phyloP scores from a whole-genome alignment of 92 coral and sea anemone species.

The Muricea muricata region DNA sequence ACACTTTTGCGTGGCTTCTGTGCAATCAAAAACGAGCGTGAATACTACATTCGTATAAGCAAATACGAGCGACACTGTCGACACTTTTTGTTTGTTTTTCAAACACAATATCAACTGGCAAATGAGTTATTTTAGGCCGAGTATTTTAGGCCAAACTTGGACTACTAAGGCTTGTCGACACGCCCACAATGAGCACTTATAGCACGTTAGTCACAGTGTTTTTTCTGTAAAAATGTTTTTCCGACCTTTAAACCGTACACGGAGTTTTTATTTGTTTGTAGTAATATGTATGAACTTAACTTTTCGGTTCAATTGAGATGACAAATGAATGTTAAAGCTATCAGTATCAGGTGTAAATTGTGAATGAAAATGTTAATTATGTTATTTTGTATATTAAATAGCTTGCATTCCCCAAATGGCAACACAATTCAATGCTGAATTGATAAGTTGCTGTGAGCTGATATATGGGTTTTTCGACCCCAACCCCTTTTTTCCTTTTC shows the following conservation, averaged over 20 bases:
- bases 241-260: neutral
- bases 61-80: neutral
- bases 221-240: neutral
- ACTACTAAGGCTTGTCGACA: neutral
- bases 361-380: neutral
- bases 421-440: neutral
- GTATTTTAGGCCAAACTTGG: neutral
- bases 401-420: neutral
- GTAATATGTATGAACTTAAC: neutral
- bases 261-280: neutral
- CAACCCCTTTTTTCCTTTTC: no score
- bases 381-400: neutral
- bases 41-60: neutral
- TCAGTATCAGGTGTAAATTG: no score
- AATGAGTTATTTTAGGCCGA: neutral
- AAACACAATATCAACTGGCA: neutral
- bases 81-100: neutral
- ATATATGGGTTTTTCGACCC: no score
- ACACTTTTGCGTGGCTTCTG: neutral
- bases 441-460: no score
- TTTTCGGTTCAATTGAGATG: neutral
- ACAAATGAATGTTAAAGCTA: no score
- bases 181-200: constrained; percentile 12
- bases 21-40: neutral
- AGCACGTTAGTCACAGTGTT: neutral